A percentile compares a stretch with the other conserved stretches of the same genome.
Evolutionary conservation across 2,797 vertebrate species (phyloP).

Genomic region (Hemibagrus guttatus): DNA sequence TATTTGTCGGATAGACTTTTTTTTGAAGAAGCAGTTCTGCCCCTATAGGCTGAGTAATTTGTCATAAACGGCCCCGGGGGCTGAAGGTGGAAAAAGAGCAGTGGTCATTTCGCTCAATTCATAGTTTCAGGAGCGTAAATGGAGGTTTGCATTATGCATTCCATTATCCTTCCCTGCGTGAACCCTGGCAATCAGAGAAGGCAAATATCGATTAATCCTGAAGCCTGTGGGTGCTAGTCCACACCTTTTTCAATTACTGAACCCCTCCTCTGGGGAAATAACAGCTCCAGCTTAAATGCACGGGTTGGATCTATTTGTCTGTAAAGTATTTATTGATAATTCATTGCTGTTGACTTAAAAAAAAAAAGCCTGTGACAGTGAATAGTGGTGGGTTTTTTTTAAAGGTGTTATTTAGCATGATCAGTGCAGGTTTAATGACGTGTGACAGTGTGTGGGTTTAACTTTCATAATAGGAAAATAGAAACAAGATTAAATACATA

Average conservation of each 20-base stretch:
- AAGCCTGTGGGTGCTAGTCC: conserved; percentile 27
- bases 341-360: neutral
- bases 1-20: neutral
- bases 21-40: neutral
- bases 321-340: neutral
- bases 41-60: conserved; percentile 15
- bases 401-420: neutral
- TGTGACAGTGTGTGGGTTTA: neutral
- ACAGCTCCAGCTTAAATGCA: neutral
- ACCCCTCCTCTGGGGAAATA: conserved; percentile 10
- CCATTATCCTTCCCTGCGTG: conserved; percentile 18
- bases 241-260: conserved; percentile 8
- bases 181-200: conserved; percentile 31
- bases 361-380: neutral
- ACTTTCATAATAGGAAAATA: neutral
- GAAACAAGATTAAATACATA: neutral
- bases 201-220: conserved; percentile 39
- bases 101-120: conserved; percentile 18
- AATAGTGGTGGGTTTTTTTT: neutral
- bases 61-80: neutral
- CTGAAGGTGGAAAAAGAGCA: neutral
- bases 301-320: neutral
- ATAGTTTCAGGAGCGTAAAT: conserved; percentile 36
- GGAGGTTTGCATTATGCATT: conserved; percentile 32
- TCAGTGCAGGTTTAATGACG: neutral